These are phyloP conservation scores for Catharus bicknelli DNA, from an alignment of 2,113 vertebrate genomes.

Conservation along the genomic window DNA sequence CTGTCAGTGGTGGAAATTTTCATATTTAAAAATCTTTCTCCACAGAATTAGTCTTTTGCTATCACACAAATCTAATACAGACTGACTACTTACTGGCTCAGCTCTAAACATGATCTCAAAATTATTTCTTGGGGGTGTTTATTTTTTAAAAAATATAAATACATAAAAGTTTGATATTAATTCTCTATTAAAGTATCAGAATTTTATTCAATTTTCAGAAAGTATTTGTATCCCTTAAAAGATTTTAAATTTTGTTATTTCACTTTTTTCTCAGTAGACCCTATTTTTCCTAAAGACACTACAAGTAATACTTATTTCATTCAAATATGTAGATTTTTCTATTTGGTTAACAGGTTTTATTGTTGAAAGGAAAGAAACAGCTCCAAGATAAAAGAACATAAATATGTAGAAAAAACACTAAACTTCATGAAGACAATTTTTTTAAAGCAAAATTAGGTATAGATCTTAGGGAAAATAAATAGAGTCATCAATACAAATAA, in stretches of 20 bases:
- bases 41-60: neutral
- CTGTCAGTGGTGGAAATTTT: neutral
- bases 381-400: neutral
- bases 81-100: neutral
- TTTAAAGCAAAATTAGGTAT: neutral
- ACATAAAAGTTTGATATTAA: neutral
- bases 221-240: neutral
- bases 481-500: neutral
- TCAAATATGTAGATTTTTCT: neutral
- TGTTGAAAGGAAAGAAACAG: neutral
- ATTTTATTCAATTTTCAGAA: neutral
- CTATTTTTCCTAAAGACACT: neutral
- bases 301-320: neutral
- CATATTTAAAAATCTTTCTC: neutral
- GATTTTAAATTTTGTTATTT: neutral
- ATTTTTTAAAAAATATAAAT: neutral
- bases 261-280: neutral
- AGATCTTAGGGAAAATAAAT: too few species aligned
- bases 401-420: neutral
- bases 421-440: neutral
- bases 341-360: neutral
- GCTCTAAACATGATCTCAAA: neutral
- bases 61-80: neutral
- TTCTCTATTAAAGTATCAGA: rapidly evolving
- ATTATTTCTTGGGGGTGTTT: neutral